Base-by-base conservation (phyloP, 2,888 invertebrate genomes). In the Ametastegia equiseti region DNA sequence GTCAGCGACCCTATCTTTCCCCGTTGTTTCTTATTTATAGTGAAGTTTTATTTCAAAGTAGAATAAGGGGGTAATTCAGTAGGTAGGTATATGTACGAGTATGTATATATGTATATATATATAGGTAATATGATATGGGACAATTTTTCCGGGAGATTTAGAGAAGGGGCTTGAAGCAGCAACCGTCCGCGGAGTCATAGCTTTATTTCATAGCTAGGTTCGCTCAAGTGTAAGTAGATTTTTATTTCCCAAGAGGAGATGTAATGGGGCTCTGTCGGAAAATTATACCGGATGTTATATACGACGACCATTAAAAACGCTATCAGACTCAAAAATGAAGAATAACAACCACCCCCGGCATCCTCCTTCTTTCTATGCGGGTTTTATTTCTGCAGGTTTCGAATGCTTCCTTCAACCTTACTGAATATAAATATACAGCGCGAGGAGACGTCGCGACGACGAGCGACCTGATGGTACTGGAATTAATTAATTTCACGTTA, bases 271-370 rank as follows among this genome's bases (percentile, higher is more conserved):
- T n/a, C n/a, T 39, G 60, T 60, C 9, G 60, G 77, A 42, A 60
- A 78, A 78, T 60, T 78, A 78, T 60, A 78, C 77, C 60, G 77
- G 60, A 78, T 60, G 60, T 60, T 78, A 78, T n/a, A n/a, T 78
- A 78, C 77, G 60, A 47, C 30, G 27, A 39, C 42, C 42, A 78
- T 78, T 78, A 77, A 77, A 77, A 57, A 27, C 23, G 36, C 75
- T 54, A 77, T 77, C 75, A 57, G 50, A 77, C 75, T 77, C 19
- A 60, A 78, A 78, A 78, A 78, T 78, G 77, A 78, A 60, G 60
- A 60, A 78, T 78, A 57, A 39, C 60, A 36, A 45, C 75, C n/a
- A 27, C 11, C 39, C 60, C 45, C 15, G 27, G 30, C n/a, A 47
- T 30, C 15, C 13, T 11, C 11, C 1, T n/a, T 5, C 19, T 67